These are phyloP conservation scores for Rhinophrynus dorsalis DNA, from an alignment of 2,797 vertebrate genomes.

Conservation along the genomic window DNA sequence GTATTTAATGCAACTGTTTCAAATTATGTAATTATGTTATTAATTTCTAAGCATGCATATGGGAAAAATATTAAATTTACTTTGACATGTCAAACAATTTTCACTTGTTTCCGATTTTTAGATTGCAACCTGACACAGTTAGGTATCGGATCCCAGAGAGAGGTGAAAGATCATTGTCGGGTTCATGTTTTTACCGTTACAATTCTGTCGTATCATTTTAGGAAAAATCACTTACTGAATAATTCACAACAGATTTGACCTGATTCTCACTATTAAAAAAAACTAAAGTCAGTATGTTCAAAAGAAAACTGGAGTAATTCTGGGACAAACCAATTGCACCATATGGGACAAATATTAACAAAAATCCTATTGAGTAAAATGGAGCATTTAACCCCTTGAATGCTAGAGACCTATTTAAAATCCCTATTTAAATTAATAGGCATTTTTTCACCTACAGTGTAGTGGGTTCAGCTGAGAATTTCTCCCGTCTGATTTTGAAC, in stretches of 20 bases:
- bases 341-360: no score
- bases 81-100: slow-evolving; percentile 37
- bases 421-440: no score
- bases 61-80: slow-evolving; percentile 42
- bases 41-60: slow-evolving; percentile 38
- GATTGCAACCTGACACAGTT: slow-evolving; percentile 21
- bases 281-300: no score
- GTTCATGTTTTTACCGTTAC: slow-evolving; percentile 32
- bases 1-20: slow-evolving; percentile 46
- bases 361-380: no score
- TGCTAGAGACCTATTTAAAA: no score
- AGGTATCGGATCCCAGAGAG: slow-evolving; percentile 32
- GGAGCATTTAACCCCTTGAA: no score
- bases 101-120: slow-evolving; percentile 37
- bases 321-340: no score
- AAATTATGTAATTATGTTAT: slow-evolving; percentile 48
- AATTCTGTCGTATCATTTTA: slow-evolving; percentile 2
- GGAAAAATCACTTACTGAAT: slow-evolving; percentile 10
- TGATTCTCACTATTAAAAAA: no score
- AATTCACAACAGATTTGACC: slow-evolving; percentile 17
- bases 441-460: no score
- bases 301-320: no score
- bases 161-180: slow-evolving; percentile 44
- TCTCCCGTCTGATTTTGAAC: no score
- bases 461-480: no score